These are phyloP conservation scores for Clivina fossor DNA, from an alignment of 2,888 invertebrate genomes.

Conservation along the genomic window DNA sequence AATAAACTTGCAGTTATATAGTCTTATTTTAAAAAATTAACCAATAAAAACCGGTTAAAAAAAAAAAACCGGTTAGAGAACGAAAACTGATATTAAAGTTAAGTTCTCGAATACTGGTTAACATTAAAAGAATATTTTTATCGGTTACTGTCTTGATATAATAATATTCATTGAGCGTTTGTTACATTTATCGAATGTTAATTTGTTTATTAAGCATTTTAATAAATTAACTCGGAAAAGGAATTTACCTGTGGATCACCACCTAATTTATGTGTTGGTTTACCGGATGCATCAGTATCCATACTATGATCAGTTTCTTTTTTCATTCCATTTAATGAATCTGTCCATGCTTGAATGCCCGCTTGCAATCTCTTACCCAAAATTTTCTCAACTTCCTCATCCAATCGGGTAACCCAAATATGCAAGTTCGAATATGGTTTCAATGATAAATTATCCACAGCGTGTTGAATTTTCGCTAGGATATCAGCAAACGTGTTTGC, in stretches of 20 bases:
- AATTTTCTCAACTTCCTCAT: conserved; percentile 96
- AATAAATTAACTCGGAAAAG: conserved; percentile 4
- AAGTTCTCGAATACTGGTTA: too few species aligned
- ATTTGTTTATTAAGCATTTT: too few species aligned
- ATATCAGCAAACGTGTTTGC: conserved; percentile 92
- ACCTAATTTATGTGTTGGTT: conserved; percentile 89
- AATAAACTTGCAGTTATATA: too few species aligned
- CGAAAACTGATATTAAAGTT: too few species aligned
- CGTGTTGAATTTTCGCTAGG: conserved; percentile 91
- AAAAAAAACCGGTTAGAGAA: too few species aligned
- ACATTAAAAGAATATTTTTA: too few species aligned
- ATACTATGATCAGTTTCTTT: conserved; percentile 88
- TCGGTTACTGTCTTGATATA: too few species aligned
- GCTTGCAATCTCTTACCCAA: conserved; percentile 91
- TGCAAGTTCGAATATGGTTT: conserved; percentile 97
- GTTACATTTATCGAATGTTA: too few species aligned
- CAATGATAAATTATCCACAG: conserved; percentile 94
- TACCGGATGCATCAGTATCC: conserved; percentile 91
- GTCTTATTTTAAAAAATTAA: too few species aligned
- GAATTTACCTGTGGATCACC: conserved; percentile 82
- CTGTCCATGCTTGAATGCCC: conserved; percentile 96
- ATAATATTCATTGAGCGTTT: too few species aligned
- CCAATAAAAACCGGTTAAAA: too few species aligned
- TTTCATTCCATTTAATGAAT: conserved; percentile 81
- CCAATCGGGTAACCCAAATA: conserved; percentile 93